Conservation (phyloP, 2,797 vertebrate species). For the Hippoglossus hippoglossus region DNA sequence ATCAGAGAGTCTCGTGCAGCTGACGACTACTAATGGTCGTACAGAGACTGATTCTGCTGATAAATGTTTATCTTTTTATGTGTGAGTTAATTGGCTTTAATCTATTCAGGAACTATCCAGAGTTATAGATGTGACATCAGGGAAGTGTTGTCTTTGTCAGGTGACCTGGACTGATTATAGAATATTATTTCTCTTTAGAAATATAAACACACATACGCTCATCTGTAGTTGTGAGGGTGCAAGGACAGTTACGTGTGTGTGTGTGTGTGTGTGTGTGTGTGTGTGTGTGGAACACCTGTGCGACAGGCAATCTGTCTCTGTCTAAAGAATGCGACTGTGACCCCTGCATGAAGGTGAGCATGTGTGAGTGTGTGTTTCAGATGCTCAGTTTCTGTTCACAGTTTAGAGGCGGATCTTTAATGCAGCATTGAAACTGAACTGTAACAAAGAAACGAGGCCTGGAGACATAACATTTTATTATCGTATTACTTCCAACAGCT, state of each 20-base stretch:
- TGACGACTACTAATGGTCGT: too few species aligned
- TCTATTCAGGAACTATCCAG: too few species aligned
- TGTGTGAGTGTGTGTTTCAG: slow-evolving; percentile 23
- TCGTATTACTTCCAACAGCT: too few species aligned
- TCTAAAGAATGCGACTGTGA: slow-evolving; percentile 76
- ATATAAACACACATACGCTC: not conserved
- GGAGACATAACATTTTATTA: too few species aligned
- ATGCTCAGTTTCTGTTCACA: not conserved
- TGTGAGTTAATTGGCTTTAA: too few species aligned
- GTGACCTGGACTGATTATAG: not conserved
- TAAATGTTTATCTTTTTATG: too few species aligned
- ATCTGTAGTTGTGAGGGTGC: slow-evolving; percentile 15
- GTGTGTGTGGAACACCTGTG: slow-evolving; percentile 66
- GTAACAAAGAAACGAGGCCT: too few species aligned
- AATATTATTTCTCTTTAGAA: too few species aligned
- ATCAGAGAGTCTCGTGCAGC: too few species aligned
- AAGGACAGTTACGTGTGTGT: slow-evolving; percentile 25
- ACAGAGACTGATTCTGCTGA: too few species aligned
- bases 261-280: slow-evolving; percentile 20
- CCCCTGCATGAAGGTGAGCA: slow-evolving; percentile 70
- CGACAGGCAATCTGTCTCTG: slow-evolving; percentile 69
- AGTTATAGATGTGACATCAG: too few species aligned
- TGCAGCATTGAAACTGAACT: not conserved
- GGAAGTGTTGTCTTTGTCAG: not conserved
- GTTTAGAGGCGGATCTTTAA: not conserved